Evolutionary conservation across 1,140 invertebrate species (phyloP), one percentile per base, ranked within the genome.

Genomic region (Meloidogyne hapla): DNA sequence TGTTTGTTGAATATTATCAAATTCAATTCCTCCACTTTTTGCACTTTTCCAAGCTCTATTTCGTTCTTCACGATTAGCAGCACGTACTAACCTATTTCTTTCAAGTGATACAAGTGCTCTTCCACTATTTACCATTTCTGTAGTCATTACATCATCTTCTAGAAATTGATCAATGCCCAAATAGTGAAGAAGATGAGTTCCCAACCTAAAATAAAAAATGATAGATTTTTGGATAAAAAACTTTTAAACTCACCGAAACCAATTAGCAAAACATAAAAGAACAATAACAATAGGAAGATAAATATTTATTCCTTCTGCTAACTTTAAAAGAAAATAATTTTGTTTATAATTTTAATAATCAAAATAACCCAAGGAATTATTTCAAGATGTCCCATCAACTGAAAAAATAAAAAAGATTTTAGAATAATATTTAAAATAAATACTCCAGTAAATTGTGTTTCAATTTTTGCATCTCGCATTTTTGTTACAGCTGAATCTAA

Each of bases 341-440:
- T 21, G 10, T 9, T 42, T 21, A 25, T 42, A 33, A 21, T 26
- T 26, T 18, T 13, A 25, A 69, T 38, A 18, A 28, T 26, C 18
- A 26, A 69, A 45, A 38, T 28, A 77, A 99, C 94, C 72, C 99
- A 94, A 12, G 93, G 92, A 72, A 99, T 92, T 0, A 99, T 94
- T 89, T 99, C 95, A 94, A 99, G 95, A 86, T 98, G 96, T 25
- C 96, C 96, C 96, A 99, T 99, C 77, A 99, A 93, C 93, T 95
- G 87, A n/a, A 85, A 45, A 68, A 21, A 56, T 65, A 61, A 40
- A 23, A n/a, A 13, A 33, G 68, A 61, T 26, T 69, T 28, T 21
- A 68, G n/a, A n/a, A 76, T 25, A 23, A 8, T 25, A 9, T 56
- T 3, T 73, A 33, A 69, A 62, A 6, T n/a, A 33, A 9, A 33